Conservation (phyloP, 2,888 invertebrate genomes). For the Ophion obscuratus region DNA sequence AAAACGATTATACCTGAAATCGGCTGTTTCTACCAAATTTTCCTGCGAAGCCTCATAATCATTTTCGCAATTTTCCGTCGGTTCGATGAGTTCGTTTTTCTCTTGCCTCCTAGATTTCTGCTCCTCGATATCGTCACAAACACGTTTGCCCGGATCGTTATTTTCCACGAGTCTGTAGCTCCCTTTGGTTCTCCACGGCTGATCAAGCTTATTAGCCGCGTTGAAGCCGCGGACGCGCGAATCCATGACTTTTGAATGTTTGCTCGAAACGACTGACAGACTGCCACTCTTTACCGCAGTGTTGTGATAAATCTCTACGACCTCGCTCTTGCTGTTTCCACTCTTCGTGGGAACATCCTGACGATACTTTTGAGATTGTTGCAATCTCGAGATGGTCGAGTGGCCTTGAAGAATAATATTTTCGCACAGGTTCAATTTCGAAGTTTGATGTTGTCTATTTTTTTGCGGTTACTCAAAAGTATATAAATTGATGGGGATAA, state of each 20-base stretch:
- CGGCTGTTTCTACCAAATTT: slow-evolving; percentile 13
- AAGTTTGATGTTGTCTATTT: no score
- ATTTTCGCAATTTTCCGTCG: slow-evolving; percentile 32
- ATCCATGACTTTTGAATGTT: slow-evolving; percentile 70
- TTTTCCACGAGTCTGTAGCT: slow-evolving; percentile 28
- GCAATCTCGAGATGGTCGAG: slow-evolving; percentile 37
- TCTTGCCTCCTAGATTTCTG: slow-evolving; percentile 39
- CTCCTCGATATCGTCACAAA: slow-evolving; percentile 24
- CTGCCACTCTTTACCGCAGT: slow-evolving; percentile 74
- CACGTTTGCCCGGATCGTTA: slow-evolving; percentile 11
- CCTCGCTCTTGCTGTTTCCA: slow-evolving; percentile 70
- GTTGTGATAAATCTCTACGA: slow-evolving; percentile 80
- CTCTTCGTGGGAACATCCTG: slow-evolving; percentile 48
- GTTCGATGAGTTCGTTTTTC: slow-evolving; percentile 8
- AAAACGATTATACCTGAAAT: slow-evolving; percentile 40
- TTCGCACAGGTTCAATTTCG: not conserved
- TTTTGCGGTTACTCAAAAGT: not conserved
- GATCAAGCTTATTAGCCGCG: slow-evolving; percentile 15
- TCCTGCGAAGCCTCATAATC: slow-evolving; percentile 9
- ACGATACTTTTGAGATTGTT: slow-evolving; percentile 47
- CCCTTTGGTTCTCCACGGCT: slow-evolving; percentile 40
- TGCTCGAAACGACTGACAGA: slow-evolving; percentile 72
- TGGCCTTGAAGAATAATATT: slow-evolving; percentile 43
- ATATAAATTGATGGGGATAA: not conserved
- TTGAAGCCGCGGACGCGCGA: slow-evolving; percentile 30